A percentile compares a stretch with the other conserved stretches of the same genome.
These are phyloP conservation scores for Calyptomena viridis DNA, from an alignment of 2,113 vertebrate genomes.

Conservation along the genomic window DNA sequence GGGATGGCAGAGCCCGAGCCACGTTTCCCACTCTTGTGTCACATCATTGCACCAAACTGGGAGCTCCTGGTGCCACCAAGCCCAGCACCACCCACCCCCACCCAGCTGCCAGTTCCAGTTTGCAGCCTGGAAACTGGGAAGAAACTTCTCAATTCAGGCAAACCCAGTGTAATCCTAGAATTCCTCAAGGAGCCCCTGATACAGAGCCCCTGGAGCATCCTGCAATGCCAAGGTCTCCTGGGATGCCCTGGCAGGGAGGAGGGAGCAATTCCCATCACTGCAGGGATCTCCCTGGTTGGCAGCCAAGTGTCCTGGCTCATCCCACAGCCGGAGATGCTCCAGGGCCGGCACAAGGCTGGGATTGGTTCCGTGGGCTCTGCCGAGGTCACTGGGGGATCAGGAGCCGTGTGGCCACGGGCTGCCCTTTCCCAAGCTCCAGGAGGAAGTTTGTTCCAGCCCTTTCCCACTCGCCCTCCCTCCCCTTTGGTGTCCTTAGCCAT, in stretches of 20 bases:
- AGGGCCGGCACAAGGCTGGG: not conserved
- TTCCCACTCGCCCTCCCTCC: not conserved
- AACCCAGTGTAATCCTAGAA: not conserved
- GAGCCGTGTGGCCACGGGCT: not conserved
- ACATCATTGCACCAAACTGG: too few species aligned
- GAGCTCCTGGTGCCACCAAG: not conserved
- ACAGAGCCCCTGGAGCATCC: not conserved
- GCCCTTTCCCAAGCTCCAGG: not conserved
- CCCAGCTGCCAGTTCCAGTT: not conserved
- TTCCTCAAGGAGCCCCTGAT: not conserved
- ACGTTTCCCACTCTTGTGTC: not conserved
- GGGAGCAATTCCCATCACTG: not conserved
- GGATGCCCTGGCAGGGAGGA: not conserved
- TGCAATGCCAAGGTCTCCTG: fast-evolving
- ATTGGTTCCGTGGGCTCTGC: not conserved
- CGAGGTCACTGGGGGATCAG: fast-evolving
- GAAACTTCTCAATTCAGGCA: not conserved
- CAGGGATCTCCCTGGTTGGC: not conserved
- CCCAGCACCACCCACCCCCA: not conserved
- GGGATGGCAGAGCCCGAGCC: not conserved
- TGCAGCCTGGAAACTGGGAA: fast-evolving
- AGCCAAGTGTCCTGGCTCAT: not conserved
- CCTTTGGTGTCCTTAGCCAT: not conserved
- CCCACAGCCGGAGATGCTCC: not conserved
- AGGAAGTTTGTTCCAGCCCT: not conserved